A percentile compares a stretch with the other conserved stretches of the same genome.
Evolutionary conservation across 2,797 vertebrate genomes (phyloP).

Genomic region (Falco berigora): DNA sequence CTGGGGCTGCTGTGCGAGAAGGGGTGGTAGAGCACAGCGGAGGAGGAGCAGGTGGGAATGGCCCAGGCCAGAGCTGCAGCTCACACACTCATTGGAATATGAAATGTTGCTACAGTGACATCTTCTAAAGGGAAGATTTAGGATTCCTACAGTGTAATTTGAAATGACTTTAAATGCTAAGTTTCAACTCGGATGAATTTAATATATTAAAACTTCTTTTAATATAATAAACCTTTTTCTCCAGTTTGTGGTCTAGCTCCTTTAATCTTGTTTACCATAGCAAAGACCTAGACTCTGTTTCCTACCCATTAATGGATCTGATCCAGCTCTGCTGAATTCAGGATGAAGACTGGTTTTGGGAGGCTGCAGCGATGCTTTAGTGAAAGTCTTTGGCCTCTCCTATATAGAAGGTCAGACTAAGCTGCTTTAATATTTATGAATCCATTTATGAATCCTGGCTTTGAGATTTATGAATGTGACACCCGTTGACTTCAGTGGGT

Average conservation of each 20-base stretch:
- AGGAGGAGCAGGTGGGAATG: not conserved
- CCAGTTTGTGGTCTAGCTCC: not conserved
- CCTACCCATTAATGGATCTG: not conserved
- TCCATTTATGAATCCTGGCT: not conserved
- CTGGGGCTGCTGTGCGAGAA: not conserved
- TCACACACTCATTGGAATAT: not conserved
- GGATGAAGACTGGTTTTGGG: not conserved
- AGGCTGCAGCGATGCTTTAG: not conserved
- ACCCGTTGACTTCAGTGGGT: not conserved
- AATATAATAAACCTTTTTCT: not conserved
- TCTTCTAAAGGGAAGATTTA: not conserved
- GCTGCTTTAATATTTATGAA: conserved; percentile 39
- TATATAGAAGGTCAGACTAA: not conserved
- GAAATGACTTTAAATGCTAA: not conserved
- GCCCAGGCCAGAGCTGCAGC: not conserved
- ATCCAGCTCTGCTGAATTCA: not conserved
- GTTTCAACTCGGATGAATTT: not conserved
- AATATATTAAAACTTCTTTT: not conserved
- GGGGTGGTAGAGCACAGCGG: not conserved
- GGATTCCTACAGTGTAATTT: not conserved
- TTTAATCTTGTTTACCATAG: not conserved
- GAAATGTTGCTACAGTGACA: not conserved
- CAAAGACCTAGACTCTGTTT: not conserved
- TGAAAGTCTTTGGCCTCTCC: not conserved
- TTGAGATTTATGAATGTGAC: conserved; percentile 34